Evolutionary conservation across 2,113 vertebrate species (phyloP), one percentile per base, ranked within the genome.

Genomic region (Podarcis cretensis): DNA sequence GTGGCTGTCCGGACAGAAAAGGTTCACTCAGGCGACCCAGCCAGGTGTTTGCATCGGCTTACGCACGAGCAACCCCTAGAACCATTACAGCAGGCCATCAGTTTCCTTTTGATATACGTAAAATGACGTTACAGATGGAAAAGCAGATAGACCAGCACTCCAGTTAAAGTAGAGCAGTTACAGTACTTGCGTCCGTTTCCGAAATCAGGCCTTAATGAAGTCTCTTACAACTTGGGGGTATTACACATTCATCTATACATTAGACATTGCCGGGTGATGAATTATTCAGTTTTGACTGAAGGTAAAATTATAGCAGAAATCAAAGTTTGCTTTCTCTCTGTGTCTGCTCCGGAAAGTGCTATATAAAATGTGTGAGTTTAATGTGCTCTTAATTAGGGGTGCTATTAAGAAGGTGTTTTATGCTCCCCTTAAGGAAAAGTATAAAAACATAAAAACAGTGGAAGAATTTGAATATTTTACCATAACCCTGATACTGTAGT

Each of bases 361-460:
- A 2, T 87, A 81, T 68, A 81, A 88, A 90, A 73, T 75, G 87
- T 90, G 78, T 4, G 54, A 27, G 54, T 43, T 87, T 83, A 81
- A 90, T 75, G 76, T 81, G 54, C 32, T 85, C 68, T 85, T 81
- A 90, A 90, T 84, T 87, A 90, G 80, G 18, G 37, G 16, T 25
- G 69, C 69, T 27, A 76, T 87, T 87, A 84, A 87, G 54, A n/a
- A 84, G 43, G 78, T 12, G 32, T 85, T 57, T 76, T 57, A 85
- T 25, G 43, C 57, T 32, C 30, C 69, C 68, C 82, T 90, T 81
- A 85, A 85, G 69, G 27, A 74, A 65, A 83, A 68, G 30, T 23
- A 54, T 54, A 54, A 54, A 54, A 54, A 12, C 48, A 73, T 85
- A 71, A 81, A 68, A 54, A 4, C 6, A 32, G 27, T 32, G 68